Evolutionary conservation across 2,888 invertebrate species (phyloP).

Genomic region (Spodoptera picta): DNA sequence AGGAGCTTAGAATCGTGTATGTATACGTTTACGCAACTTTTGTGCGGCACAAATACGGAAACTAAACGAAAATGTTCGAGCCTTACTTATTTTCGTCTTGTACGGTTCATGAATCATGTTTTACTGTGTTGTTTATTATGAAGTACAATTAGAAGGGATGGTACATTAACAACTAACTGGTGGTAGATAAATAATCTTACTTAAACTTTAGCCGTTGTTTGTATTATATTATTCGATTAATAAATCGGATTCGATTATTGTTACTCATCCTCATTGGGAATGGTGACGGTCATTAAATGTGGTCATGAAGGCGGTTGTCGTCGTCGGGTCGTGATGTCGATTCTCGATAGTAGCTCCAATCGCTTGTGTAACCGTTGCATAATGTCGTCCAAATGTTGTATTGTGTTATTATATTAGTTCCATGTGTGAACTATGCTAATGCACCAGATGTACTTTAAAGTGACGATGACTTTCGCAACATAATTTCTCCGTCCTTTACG

Average conservation of each 20-base stretch:
- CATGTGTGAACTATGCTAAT: constrained; percentile 79
- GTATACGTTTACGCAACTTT: constrained; percentile 36
- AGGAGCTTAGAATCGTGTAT: constrained; percentile 30
- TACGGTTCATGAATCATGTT: too few relatives aligned
- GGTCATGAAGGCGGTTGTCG: background rate
- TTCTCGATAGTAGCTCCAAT: constrained; percentile 21
- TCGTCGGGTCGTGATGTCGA: constrained; percentile 3
- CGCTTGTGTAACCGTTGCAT: constrained; percentile 66
- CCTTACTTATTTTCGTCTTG: background rate
- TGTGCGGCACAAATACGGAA: constrained; percentile 20
- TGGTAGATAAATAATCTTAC: too few relatives aligned
- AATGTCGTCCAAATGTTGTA: constrained; percentile 62
- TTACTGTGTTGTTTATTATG: background rate
- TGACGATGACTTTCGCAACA: constrained; percentile 74
- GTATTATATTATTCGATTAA: too few relatives aligned
- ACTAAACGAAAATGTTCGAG: constrained; percentile 11
- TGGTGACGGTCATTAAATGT: constrained; percentile 6
- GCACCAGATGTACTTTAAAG: constrained; percentile 59
- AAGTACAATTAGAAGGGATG: too few relatives aligned
- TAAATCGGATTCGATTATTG: background rate
- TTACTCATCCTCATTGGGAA: background rate
- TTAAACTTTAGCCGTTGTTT: too few relatives aligned
- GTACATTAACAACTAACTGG: too few relatives aligned
- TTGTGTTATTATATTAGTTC: constrained; percentile 66
- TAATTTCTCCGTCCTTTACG: constrained; percentile 65